These are phyloP conservation scores for Diploscapter pachys DNA, from an alignment of 1,140 invertebrate species.

Conservation along the genomic window DNA sequence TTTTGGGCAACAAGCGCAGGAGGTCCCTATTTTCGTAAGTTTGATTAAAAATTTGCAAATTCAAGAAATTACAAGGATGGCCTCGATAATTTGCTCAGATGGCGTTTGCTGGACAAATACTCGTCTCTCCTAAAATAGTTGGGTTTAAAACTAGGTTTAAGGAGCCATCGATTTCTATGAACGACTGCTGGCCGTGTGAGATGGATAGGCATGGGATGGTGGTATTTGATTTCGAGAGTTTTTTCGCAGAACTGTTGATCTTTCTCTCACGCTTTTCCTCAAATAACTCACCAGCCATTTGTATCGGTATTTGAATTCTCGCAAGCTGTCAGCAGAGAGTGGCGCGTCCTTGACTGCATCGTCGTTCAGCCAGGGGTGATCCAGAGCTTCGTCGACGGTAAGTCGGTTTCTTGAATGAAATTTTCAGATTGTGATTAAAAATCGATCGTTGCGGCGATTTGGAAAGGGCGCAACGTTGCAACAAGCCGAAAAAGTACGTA, in stretches of 20 bases:
- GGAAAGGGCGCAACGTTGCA: too few species aligned
- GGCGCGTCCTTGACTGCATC: slow-evolving; percentile 50
- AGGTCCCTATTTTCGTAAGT: too few species aligned
- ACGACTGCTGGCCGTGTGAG: too few species aligned
- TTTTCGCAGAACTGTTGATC: too few species aligned
- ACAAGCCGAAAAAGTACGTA: too few species aligned
- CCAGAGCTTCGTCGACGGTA: slow-evolving; percentile 59
- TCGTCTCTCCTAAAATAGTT: slow-evolving; percentile 49
- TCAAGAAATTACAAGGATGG: slow-evolving; percentile 30
- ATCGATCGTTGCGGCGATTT: too few species aligned
- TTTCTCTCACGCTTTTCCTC: too few species aligned
- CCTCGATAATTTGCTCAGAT: slow-evolving; percentile 54
- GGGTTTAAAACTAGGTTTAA: neutral
- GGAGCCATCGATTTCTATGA: too few species aligned
- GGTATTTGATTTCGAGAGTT: too few species aligned
- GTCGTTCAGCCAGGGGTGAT: slow-evolving; percentile 62
- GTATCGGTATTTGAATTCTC: slow-evolving; percentile 59
- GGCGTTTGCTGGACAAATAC: slow-evolving; percentile 59
- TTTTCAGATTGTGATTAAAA: too few species aligned
- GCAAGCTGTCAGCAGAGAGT: slow-evolving; percentile 53
- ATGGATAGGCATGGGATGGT: too few species aligned
- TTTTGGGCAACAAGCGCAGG: neutral
- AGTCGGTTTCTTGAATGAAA: slow-evolving; percentile 56
- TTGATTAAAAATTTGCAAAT: too few species aligned
- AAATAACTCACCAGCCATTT: slow-evolving; percentile 57